These are phyloP conservation scores for Lasioglossum marginatum DNA, from an alignment of 2,888 invertebrate genomes.

Conservation along the genomic window DNA sequence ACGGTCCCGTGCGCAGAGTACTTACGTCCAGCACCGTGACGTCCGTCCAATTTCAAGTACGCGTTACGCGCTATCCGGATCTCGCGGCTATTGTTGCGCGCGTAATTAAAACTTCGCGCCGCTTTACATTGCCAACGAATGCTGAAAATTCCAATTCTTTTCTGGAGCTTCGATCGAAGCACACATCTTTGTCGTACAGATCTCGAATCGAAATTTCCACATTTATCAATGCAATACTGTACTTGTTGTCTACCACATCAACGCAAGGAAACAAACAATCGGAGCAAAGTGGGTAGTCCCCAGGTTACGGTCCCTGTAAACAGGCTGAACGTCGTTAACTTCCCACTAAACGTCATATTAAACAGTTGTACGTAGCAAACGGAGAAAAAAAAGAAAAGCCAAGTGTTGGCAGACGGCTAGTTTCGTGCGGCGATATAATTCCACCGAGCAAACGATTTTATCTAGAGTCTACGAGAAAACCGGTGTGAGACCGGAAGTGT, in stretches of 20 bases:
- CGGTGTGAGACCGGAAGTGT: constrained; percentile 66
- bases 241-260: neutral
- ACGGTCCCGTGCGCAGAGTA: neutral
- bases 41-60: constrained; percentile 7
- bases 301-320: neutral
- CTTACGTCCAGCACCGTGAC: neutral
- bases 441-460: constrained; percentile 50
- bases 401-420: neutral
- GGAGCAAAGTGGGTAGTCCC: neutral
- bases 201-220: too few relatives aligned
- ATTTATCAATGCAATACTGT: too few relatives aligned
- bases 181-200: too few relatives aligned
- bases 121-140: neutral
- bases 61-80: neutral
- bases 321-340: neutral
- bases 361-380: neutral
- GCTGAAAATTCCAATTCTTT: neutral
- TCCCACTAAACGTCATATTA: neutral
- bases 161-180: neutral
- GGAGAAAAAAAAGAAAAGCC: neutral
- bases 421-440: constrained; percentile 4
- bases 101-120: neutral
- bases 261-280: neutral
- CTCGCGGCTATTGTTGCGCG: constrained; percentile 10
- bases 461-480: constrained; percentile 38